Conservation (phyloP, 2,797 vertebrate species). For the Cossypha dichroa region DNA sequence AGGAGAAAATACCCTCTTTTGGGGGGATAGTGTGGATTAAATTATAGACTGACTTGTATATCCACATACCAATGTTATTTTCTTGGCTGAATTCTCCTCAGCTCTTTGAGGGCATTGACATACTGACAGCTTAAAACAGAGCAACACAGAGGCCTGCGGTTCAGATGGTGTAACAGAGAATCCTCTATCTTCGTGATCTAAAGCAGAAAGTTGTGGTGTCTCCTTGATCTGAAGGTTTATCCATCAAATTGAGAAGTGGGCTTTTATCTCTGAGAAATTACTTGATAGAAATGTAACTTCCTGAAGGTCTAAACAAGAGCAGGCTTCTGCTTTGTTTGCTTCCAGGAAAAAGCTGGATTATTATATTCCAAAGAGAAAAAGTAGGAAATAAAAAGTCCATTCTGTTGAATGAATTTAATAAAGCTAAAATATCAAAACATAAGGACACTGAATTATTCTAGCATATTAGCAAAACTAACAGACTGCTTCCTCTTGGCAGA, state of each 20-base stretch:
- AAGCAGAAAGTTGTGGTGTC: neutral
- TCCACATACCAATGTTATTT: neutral
- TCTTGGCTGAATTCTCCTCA: neutral
- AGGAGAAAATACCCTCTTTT: neutral
- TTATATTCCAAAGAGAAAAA: neutral
- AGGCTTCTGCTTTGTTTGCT: neutral
- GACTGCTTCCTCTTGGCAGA: neutral
- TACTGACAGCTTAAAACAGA: neutral
- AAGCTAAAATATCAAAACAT: neutral
- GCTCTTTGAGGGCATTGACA: neutral
- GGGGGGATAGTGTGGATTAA: neutral
- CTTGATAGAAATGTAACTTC: neutral
- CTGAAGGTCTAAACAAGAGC: neutral
- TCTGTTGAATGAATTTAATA: neutral
- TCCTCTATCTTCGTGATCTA: neutral
- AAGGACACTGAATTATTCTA: neutral
- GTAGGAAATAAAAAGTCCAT: neutral
- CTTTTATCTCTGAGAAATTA: neutral
- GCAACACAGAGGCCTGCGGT: neutral
- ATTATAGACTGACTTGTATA: neutral
- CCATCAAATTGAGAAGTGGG: neutral
- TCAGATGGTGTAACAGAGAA: neutral
- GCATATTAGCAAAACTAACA: conserved; percentile 14
- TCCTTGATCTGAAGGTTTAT: neutral
- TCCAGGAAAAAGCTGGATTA: neutral